Evolutionary conservation across 2,797 vertebrate species (phyloP).

Genomic region (Anniella stebbinsi): DNA sequence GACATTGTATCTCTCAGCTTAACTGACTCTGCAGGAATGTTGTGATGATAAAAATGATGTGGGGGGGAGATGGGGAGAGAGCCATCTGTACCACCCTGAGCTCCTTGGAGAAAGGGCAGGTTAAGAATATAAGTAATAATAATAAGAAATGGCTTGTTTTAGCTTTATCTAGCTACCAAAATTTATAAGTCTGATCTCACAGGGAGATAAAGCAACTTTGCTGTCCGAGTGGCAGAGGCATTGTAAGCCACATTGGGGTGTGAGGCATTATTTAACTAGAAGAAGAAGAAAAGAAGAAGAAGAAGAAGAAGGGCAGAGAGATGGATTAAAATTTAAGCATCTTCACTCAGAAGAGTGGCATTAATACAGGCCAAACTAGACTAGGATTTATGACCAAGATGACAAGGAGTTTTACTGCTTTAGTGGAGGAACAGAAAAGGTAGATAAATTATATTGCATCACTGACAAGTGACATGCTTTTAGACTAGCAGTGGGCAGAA

Average conservation of each 20-base stretch:
- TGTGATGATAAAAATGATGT: not conserved
- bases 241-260: not conserved
- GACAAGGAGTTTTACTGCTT: not conserved
- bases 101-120: not conserved
- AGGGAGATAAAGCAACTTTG: not conserved
- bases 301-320: not conserved
- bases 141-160: not conserved
- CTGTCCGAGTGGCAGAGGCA: not conserved
- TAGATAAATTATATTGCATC: not conserved
- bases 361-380: conserved; percentile 15
- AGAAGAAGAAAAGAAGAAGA: not conserved
- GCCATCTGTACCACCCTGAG: not conserved
- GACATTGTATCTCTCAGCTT: not conserved
- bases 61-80: not conserved
- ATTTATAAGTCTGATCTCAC: not conserved
- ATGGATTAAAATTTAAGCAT: conserved; percentile 24
- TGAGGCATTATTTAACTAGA: not conserved
- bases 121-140: not conserved
- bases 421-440: not conserved
- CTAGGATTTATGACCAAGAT: not conserved
- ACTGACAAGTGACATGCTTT: conserved; percentile 12
- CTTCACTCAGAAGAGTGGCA: not conserved
- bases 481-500: conserved; percentile 7
- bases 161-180: not conserved
- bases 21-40: not conserved